These are phyloP conservation scores for Ochropleura leucogaster DNA, from an alignment of 2,888 invertebrate species.

Conservation along the genomic window DNA sequence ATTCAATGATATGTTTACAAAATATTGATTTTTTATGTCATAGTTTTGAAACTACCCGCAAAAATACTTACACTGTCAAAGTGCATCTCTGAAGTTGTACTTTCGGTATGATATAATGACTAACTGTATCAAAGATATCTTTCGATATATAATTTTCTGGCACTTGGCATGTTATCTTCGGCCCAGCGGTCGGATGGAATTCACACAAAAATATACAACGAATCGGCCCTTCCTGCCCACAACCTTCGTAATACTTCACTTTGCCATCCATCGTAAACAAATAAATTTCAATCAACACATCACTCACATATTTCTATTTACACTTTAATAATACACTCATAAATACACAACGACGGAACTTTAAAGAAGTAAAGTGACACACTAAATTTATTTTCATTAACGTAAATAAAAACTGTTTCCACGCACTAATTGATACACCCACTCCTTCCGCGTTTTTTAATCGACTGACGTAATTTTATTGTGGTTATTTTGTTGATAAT, in stretches of 20 bases:
- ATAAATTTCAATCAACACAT: slow-evolving; percentile 63
- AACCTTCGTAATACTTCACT: slow-evolving; percentile 89
- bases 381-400: slow-evolving; percentile 66
- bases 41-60: slow-evolving; percentile 35
- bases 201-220: slow-evolving; percentile 95
- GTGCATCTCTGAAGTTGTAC: slow-evolving; percentile 94
- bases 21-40: slow-evolving; percentile 38
- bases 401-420: slow-evolving; percentile 70
- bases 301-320: slow-evolving; percentile 65
- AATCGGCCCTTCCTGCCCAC: slow-evolving; percentile 93
- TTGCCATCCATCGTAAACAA: slow-evolving; percentile 85
- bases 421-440: slow-evolving; percentile 43
- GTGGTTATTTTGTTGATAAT: slow-evolving; percentile 56
- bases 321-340: slow-evolving; percentile 46
- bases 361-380: slow-evolving; percentile 59
- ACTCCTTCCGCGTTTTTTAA: slow-evolving; percentile 46
- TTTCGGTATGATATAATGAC: slow-evolving; percentile 96
- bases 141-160: slow-evolving; percentile 95
- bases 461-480: slow-evolving; percentile 68
- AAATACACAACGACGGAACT: slow-evolving; percentile 45
- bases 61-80: slow-evolving; percentile 93
- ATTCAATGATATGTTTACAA: background rate
- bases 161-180: slow-evolving; percentile 95
- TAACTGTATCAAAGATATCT: slow-evolving; percentile 95
- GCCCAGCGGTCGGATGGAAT: slow-evolving; percentile 94